Percentiles rank a stretch among this genome's conserved stretches.
phyloP scores from a whole-genome alignment of 2,888 invertebrate species.

The Coenonympha glycerion region DNA sequence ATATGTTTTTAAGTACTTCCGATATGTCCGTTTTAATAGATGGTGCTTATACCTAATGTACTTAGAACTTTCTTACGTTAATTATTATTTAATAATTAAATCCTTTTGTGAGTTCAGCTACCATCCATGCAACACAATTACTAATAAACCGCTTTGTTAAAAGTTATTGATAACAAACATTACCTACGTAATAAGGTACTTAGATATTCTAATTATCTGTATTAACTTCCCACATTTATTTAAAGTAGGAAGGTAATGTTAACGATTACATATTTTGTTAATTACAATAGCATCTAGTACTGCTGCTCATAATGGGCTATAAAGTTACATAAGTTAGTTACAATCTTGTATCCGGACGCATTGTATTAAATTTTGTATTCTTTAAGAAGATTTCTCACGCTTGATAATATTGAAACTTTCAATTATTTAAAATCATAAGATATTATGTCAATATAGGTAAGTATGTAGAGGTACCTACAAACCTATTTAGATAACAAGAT shows the following conservation, averaged over 20 bases:
- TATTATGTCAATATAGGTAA: not conserved
- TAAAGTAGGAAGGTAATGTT: too few species aligned
- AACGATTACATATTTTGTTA: slow-evolving; percentile 21
- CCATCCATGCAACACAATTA: not conserved
- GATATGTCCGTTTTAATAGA: too few species aligned
- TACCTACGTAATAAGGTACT: too few species aligned
- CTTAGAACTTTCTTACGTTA: too few species aligned
- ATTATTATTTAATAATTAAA: too few species aligned
- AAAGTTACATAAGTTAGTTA: too few species aligned
- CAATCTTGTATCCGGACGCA: not conserved
- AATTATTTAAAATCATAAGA: not conserved
- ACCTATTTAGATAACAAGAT: too few species aligned
- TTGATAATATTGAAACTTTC: slow-evolving; percentile 1
- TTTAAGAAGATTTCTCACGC: slow-evolving; percentile 8
- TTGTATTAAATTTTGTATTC: slow-evolving; percentile 6
- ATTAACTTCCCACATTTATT: slow-evolving; percentile 29
- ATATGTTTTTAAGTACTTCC: too few species aligned
- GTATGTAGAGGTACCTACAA: not conserved
- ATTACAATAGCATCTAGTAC: slow-evolving; percentile 14
- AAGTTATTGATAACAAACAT: too few species aligned
- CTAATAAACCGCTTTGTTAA: not conserved
- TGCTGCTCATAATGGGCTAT: too few species aligned
- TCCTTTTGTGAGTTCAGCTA: too few species aligned
- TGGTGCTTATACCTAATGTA: not conserved
- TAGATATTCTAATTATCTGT: slow-evolving; percentile 19